phyloP scores from a whole-genome alignment of 2,113 vertebrate species.

The Ornithorhynchus anatinus region DNA sequence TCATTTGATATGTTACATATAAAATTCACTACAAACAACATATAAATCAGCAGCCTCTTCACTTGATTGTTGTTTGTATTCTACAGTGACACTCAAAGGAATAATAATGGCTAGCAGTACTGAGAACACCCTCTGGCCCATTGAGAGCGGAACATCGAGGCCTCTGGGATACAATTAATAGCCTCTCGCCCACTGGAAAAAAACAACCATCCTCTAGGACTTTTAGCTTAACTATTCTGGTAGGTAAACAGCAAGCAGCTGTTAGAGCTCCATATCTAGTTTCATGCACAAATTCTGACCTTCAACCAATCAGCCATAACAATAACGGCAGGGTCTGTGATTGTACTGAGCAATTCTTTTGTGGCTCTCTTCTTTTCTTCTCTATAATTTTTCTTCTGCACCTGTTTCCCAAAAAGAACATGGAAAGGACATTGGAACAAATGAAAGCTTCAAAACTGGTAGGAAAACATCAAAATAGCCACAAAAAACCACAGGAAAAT shows the following conservation, averaged over 20 bases:
- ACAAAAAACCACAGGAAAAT: not conserved
- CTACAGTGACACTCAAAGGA: too few relatives aligned
- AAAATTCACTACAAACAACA: too few relatives aligned
- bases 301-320: slow-evolving; percentile 99
- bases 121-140: not conserved
- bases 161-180: slow-evolving; percentile 29
- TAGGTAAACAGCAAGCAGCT: slow-evolving; percentile 25
- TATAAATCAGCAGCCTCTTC: too few relatives aligned
- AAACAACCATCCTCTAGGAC: slow-evolving; percentile 30
- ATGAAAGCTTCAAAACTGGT: not conserved
- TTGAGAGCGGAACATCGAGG: slow-evolving; percentile 7
- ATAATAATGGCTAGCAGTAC: not conserved
- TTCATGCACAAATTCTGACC: slow-evolving; percentile 74
- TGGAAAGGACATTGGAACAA: too few relatives aligned
- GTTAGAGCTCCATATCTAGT: slow-evolving; percentile 23
- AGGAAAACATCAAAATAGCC: not conserved
- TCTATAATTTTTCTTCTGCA: slow-evolving; percentile 98
- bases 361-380: slow-evolving; percentile 98
- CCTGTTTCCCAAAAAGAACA: slow-evolving; percentile 73
- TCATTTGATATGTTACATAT: too few relatives aligned
- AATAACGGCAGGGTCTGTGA: slow-evolving; percentile 96
- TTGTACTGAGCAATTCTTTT: slow-evolving; percentile 96
- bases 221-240: slow-evolving; percentile 29
- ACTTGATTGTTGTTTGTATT: too few relatives aligned
- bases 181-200: slow-evolving; percentile 28